Conservation (phyloP, 2,888 invertebrate species). For the Platerodrilus igneus region DNA sequence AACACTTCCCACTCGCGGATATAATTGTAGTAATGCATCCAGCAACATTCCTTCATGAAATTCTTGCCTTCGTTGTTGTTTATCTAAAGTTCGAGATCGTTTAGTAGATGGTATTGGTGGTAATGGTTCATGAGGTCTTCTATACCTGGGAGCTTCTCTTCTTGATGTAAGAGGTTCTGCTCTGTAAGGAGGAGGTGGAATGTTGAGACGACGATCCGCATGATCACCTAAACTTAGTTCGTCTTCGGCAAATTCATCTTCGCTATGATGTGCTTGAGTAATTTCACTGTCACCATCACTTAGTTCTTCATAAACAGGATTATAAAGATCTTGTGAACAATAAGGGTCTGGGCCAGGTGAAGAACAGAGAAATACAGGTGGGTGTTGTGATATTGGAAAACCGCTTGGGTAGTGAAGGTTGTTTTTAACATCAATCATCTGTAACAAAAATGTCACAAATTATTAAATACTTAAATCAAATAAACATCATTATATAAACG, state of each 20-base stretch:
- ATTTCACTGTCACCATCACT: conserved; percentile 59
- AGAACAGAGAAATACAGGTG: conserved; percentile 67
- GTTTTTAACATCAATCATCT: conserved; percentile 70
- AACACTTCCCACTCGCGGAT: conserved; percentile 67
- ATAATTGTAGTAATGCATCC: conserved; percentile 66
- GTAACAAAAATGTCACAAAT: too few relatives aligned
- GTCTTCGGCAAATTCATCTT: conserved; percentile 83
- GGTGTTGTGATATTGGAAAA: conserved; percentile 57
- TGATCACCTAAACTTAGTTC: conserved; percentile 62
- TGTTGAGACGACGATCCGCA: conserved; percentile 36
- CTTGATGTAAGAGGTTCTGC: conserved; percentile 46
- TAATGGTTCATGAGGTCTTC: conserved; percentile 57
- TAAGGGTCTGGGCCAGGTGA: conserved; percentile 64
- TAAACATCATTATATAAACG: too few relatives aligned
- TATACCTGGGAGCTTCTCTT: conserved; percentile 50
- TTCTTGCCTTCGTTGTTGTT: conserved; percentile 57
- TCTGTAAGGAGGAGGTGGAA: conserved; percentile 47
- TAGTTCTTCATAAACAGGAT: conserved; percentile 80
- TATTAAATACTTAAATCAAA: too few relatives aligned
- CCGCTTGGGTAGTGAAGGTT: conserved; percentile 57
- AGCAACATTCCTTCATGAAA: conserved; percentile 78
- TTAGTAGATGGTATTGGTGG: conserved; percentile 56
- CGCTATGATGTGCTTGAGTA: conserved; percentile 62
- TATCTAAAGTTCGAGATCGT: conserved; percentile 50
- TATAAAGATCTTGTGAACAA: conserved; percentile 60